Percentiles rank a stretch among this genome's conserved stretches.
These are phyloP conservation scores for Eustalomyia histrio DNA, from an alignment of 2,888 invertebrate genomes.

Conservation along the genomic window DNA sequence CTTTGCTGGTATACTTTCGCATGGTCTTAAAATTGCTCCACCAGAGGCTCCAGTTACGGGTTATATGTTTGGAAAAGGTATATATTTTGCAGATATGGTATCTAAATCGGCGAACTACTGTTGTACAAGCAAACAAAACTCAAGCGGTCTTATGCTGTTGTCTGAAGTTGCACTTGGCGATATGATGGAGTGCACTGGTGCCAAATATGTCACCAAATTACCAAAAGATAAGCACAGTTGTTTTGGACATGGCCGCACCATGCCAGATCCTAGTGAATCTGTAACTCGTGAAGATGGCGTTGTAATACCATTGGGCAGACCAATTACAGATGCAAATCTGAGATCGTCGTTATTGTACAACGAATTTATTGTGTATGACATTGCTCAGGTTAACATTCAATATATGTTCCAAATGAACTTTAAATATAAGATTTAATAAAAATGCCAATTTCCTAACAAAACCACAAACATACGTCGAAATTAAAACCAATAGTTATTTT, in stretches of 20 bases:
- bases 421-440: conserved; percentile 82
- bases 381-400: conserved; percentile 94
- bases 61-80: conserved; percentile 99
- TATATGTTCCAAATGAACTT: conserved; percentile 94
- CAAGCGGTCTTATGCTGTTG: conserved; percentile 91
- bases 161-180: conserved; percentile 98
- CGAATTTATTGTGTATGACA: conserved; percentile 98
- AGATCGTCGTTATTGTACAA: conserved; percentile 89
- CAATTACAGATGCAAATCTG: conserved; percentile 78
- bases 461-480: neutral
- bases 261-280: conserved; percentile 87
- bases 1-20: conserved; percentile 95
- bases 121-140: conserved; percentile 84
- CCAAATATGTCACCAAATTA: conserved; percentile 88
- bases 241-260: conserved; percentile 91
- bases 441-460: neutral
- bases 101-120: conserved; percentile 99
- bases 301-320: conserved; percentile 88
- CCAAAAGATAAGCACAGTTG: conserved; percentile 92
- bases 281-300: conserved; percentile 84
- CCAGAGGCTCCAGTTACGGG: conserved; percentile 97
- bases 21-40: conserved; percentile 96
- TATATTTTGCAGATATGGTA: conserved; percentile 99
- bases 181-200: conserved; percentile 87
- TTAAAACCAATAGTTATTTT: neutral